Evolutionary conservation across 2,113 vertebrate species (phyloP).

Genomic region (Thalassoma bifasciatum): DNA sequence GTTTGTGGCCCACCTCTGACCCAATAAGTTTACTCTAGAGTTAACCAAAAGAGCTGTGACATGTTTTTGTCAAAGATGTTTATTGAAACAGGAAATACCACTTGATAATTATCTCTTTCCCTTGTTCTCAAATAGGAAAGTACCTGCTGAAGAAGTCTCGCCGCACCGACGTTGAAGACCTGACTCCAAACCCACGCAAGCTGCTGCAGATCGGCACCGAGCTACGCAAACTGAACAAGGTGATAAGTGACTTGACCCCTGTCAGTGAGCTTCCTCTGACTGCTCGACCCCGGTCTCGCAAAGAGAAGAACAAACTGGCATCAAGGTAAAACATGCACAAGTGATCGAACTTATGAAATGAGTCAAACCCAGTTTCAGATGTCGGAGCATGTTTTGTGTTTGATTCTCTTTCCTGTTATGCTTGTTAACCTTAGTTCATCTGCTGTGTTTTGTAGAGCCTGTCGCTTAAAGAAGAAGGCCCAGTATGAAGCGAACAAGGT

Average conservation of each 20-base stretch:
- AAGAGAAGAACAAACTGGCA: slow-evolving; percentile 98
- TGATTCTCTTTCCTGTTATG: neutral
- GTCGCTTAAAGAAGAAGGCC: slow-evolving; percentile 99
- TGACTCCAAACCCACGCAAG: slow-evolving; percentile 97
- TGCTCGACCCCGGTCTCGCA: slow-evolving; percentile 94
- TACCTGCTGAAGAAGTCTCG: slow-evolving; percentile 97
- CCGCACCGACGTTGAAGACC: slow-evolving; percentile 96
- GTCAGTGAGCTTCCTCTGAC: slow-evolving; percentile 97
- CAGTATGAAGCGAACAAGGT: slow-evolving; percentile 99
- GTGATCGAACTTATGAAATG: neutral
- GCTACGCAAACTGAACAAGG: slow-evolving; percentile 96
- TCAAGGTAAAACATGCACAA: slow-evolving; percentile 86
- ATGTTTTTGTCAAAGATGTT: neutral
- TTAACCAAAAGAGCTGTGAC: neutral
- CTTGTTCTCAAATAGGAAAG: slow-evolving; percentile 84
- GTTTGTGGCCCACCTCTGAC: too few species aligned
- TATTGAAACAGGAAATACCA: neutral
- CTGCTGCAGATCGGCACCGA: slow-evolving; percentile 97
- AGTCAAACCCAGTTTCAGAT: too few species aligned
- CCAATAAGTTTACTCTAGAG: too few species aligned
- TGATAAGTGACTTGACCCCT: slow-evolving; percentile 97
- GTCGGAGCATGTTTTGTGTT: neutral
- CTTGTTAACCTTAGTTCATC: neutral
- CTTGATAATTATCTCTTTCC: neutral
- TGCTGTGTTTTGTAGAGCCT: slow-evolving; percentile 86